These are phyloP conservation scores for Leptodon cayanensis DNA, from an alignment of 2,797 vertebrate species.

Conservation along the genomic window DNA sequence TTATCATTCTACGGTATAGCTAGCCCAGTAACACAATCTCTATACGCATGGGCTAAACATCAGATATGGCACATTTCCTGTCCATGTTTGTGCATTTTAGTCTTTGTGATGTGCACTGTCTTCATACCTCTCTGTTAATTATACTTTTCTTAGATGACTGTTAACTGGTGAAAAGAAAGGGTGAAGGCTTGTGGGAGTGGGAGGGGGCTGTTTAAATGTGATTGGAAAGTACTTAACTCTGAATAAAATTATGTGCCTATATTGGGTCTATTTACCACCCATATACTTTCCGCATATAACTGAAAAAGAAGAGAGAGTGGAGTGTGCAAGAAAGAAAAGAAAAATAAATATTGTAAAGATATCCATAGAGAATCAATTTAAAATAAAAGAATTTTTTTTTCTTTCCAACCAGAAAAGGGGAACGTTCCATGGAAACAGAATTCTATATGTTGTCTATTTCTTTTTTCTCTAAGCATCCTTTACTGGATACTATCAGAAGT, in stretches of 20 bases:
- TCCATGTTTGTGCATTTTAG: background rate
- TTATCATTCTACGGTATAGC: background rate
- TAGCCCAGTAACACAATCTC: background rate
- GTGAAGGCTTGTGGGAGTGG: background rate
- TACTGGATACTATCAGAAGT: background rate
- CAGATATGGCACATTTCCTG: background rate
- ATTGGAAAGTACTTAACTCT: background rate
- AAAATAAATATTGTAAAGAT: background rate
- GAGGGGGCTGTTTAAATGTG: background rate
- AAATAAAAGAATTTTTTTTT: background rate
- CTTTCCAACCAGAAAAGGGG: background rate
- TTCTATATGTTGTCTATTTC: background rate
- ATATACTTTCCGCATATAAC: background rate
- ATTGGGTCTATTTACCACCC: background rate
- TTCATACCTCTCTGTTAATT: background rate
- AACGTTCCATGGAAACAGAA: background rate
- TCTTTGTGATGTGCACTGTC: background rate
- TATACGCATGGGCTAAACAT: background rate
- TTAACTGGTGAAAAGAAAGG: background rate
- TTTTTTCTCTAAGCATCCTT: background rate
- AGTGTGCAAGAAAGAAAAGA: accelerated
- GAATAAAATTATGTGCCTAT: background rate
- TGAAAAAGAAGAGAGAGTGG: background rate
- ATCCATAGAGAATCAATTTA: background rate
- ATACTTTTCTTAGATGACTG: background rate